phyloP scores from a whole-genome alignment of 2,113 vertebrate genomes.

The Lampris megalopsis region DNA sequence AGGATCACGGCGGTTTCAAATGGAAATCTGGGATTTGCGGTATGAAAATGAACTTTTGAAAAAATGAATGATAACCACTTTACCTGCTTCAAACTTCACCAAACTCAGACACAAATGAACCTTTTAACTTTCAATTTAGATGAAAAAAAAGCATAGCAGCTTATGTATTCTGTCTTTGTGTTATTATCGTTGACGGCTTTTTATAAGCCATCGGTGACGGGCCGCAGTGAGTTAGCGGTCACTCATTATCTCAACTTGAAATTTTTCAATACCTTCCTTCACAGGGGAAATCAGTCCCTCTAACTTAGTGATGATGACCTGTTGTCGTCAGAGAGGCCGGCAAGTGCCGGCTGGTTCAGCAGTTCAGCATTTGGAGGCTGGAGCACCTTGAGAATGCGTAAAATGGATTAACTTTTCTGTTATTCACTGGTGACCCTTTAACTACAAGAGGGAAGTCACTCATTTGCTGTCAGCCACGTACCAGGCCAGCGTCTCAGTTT shows the following conservation, averaged over 20 bases:
- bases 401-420: not conserved
- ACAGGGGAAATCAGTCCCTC: conserved; percentile 41
- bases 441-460: not conserved
- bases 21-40: too few relatives aligned
- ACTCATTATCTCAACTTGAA: conserved; percentile 46
- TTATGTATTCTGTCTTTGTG: conserved; percentile 21
- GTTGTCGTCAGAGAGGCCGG: conserved; percentile 13
- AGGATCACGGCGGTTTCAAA: too few relatives aligned
- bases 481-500: too few relatives aligned
- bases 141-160: not conserved
- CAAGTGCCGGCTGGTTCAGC: conserved; percentile 30
- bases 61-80: too few relatives aligned
- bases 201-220: conserved; percentile 41
- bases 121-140: conserved; percentile 19
- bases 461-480: not conserved
- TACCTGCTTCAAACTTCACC: not conserved
- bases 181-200: conserved; percentile 18
- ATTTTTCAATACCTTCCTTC: conserved; percentile 31
- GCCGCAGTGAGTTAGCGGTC: conserved; percentile 7
- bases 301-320: conserved; percentile 40
- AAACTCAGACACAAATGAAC: conserved; percentile 7
- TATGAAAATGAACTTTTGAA: too few relatives aligned
- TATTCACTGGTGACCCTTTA: conserved; percentile 17
- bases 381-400: conserved; percentile 8
- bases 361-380: conserved; percentile 17